A percentile compares a stretch with the other conserved stretches of the same genome.
Evolutionary conservation across 2,113 vertebrate species (phyloP).

Genomic region (Otolemur garnettii): DNA sequence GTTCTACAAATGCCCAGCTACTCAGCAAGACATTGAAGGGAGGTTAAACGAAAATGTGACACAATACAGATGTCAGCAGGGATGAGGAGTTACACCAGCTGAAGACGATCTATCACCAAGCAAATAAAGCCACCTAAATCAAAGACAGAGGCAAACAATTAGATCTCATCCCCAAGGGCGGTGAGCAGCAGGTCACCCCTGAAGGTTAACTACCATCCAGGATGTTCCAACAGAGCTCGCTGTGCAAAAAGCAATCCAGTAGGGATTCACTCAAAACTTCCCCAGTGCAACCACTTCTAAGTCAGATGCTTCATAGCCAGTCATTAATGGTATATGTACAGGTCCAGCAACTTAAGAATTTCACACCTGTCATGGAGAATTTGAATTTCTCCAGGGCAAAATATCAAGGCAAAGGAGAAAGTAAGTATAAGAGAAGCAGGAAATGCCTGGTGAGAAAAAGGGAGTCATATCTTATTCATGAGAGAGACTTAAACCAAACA

Average conservation of each 20-base stretch:
- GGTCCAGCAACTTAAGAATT: not conserved
- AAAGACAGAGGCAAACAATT: not conserved
- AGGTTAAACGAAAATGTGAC: not conserved
- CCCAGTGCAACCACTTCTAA: not conserved
- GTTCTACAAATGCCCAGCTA: not conserved
- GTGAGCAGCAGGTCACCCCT: not conserved
- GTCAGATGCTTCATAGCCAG: not conserved
- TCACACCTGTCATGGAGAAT: not conserved
- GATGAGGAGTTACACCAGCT: not conserved
- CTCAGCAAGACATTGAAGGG: not conserved
- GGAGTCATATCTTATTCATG: conserved; percentile 32
- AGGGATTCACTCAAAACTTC: conserved; percentile 8
- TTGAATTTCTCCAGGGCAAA: not conserved
- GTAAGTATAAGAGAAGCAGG: not conserved
- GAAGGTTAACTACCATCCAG: not conserved
- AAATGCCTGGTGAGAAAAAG: not conserved
- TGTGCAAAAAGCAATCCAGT: conserved; percentile 43
- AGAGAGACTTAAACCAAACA: conserved; percentile 54
- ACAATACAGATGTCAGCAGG: not conserved
- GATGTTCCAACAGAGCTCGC: not conserved
- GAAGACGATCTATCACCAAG: not conserved
- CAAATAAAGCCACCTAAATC: conserved; percentile 21
- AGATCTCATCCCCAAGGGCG: not conserved
- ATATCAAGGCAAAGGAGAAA: not conserved
- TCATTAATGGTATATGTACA: not conserved